Evolutionary conservation across 2,888 invertebrate species (phyloP), one percentile per base, ranked within the genome.

Genomic region (Athripsodes cinereus): DNA sequence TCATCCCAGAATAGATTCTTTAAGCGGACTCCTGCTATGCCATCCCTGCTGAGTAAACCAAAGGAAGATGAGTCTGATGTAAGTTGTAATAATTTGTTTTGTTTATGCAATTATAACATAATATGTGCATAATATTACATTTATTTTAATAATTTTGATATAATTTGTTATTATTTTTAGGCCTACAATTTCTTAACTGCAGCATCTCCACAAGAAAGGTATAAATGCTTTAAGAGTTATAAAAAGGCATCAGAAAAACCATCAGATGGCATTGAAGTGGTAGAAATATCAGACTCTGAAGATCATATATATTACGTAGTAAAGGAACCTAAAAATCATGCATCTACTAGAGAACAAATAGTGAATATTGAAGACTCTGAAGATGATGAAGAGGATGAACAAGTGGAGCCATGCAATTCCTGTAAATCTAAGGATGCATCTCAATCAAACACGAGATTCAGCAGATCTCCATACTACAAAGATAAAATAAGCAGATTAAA

Each of bases 281-380:
- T 59, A 22, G 55, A 47, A 13, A 22, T 59, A 35, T 59, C 59
- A 10, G 59, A 59, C 35, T 34, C 40, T 19, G 56, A 56, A 53
- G 57, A 60, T 20, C 56, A 57, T 31, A 56, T 49, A 44, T 22
- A 57, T 13, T 35, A 55, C 19, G n/a, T 53, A 31, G 21, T 60
- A 2, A 60, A 60, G 34, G 47, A 49, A 35, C 53, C 53, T 16
- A 58, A 53, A 22, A 35, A 47, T 19, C n/a, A 5, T 11, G 35
- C 22, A n/a, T 51, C 49, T 21, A 21, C 21, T 46, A 13, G 31
- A 19, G 51, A 47, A 22, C 34, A 26, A 31, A 31, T 47, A 16
- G 51, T 40, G 21, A 20, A 34, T 11, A 50, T 18, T n/a, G 19
- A 6, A 1, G 47, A 52, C 18, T 22, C 21, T 10, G 21, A 22